Base-by-base conservation (phyloP, 2,888 invertebrate species). In the Morpho deidamia region DNA sequence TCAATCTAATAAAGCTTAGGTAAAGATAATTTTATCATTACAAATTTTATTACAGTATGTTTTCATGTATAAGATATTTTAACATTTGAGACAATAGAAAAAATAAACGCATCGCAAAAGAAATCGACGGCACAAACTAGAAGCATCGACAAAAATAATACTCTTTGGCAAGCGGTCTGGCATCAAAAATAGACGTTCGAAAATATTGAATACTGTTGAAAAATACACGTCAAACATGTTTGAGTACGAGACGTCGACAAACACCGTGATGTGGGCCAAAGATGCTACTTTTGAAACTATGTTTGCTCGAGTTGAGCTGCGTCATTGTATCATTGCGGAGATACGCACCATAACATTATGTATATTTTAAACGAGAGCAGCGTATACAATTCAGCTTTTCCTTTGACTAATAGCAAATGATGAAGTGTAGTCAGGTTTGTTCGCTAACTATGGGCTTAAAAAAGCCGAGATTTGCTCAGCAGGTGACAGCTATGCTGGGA, bases 121-220 rank as follows among this genome's bases (percentile, higher is more conserved):
- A 40, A 40, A 33, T 11, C 10, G 33, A 41, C 11, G 33, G 35
- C 38, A 47, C 8, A 44, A 11, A 47, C 37, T 50, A 37, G 40
- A 14, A 41, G 40, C 10, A 48, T 40, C 35, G 42, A 43, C 50
- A 41, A 47, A 45, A 46, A 50, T 44, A 58, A 59, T 74, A 72
- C 33, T 83, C 85, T 79, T 68, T 81, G 78, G 53, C 54, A 73
- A 76, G 78, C 78, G 77, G 74, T 72, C 74, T 70, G 59, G 72
- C 67, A 67, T 76, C 81, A 48, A 77, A 86, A 88, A 87, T 88
- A 88, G 77, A 69, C 67, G 71, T 70, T 77, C 73, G 72, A 83
- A 85, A 85, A 86, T 87, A 88, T 86, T 87, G 83, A 85, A 75
- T 77, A 74, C 78, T 74, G 83, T 85, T 83, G 84, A 87, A 83